Evolutionary conservation across 2,888 invertebrate species (phyloP).

Genomic region (Leptopilina drosophilae): DNA sequence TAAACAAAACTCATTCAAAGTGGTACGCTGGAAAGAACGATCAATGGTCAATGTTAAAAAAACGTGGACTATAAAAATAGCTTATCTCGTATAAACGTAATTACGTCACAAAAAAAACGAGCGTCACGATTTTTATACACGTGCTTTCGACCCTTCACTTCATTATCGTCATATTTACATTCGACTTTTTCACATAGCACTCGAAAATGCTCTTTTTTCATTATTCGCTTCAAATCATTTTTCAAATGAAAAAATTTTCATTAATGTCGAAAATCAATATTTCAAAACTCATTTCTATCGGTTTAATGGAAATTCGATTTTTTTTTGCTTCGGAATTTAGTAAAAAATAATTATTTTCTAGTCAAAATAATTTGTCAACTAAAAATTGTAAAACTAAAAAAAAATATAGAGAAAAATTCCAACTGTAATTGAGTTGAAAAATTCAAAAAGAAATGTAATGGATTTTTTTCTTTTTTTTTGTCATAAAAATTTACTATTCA

Average conservation of each 20-base stretch:
- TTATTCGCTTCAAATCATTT: neutral
- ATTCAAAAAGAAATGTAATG: too few relatives aligned
- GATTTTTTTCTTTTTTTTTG: too few relatives aligned
- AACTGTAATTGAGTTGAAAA: too few relatives aligned
- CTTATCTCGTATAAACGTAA: slow-evolving; percentile 10
- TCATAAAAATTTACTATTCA: too few relatives aligned
- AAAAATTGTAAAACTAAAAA: too few relatives aligned
- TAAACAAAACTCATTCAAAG: slow-evolving; percentile 2
- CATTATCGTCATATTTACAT: neutral
- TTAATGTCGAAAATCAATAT: neutral
- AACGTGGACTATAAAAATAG: slow-evolving; percentile 21
- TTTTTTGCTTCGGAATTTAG: too few relatives aligned
- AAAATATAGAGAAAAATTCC: too few relatives aligned
- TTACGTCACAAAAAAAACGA: slow-evolving; percentile 2
- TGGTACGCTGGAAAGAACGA: neutral
- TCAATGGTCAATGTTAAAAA: slow-evolving; percentile 30
- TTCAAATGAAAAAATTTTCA: too few relatives aligned
- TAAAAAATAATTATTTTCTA: too few relatives aligned
- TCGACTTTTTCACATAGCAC: neutral
- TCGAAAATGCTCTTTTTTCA: neutral
- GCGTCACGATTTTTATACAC: neutral
- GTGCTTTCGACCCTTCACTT: neutral
- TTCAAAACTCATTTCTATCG: too few relatives aligned
- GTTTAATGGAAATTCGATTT: too few relatives aligned
- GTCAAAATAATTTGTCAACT: too few relatives aligned